Evolutionary conservation across 2,888 invertebrate species (phyloP).

Genomic region (Carpatolechia fugitivella): DNA sequence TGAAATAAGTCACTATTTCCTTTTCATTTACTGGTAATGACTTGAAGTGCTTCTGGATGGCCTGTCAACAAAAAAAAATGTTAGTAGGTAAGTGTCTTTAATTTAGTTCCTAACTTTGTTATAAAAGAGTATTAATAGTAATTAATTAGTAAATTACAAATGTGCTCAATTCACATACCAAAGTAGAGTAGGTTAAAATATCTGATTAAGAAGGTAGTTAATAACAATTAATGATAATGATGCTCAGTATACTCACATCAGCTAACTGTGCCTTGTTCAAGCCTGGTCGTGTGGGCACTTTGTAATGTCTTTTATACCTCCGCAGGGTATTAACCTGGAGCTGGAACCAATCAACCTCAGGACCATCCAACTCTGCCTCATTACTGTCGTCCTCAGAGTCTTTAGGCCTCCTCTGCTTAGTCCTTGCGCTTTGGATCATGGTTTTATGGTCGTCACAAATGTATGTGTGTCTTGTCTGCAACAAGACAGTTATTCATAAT

Average conservation of each 20-base stretch:
- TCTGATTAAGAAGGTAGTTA: constrained; percentile 3
- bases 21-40: constrained; percentile 96
- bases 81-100: too few relatives aligned
- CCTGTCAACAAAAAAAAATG: constrained; percentile 80
- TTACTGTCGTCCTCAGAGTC: constrained; percentile 97
- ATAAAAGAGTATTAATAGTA: too few relatives aligned
- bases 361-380: constrained; percentile 93
- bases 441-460: constrained; percentile 98
- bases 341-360: constrained; percentile 96
- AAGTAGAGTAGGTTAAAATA: constrained; percentile 4
- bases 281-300: constrained; percentile 93
- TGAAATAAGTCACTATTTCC: constrained; percentile 95
- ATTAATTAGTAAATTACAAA: too few relatives aligned
- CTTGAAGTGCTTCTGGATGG: constrained; percentile 96
- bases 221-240: constrained; percentile 6
- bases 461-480: constrained; percentile 94
- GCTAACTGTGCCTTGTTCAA: constrained; percentile 97
- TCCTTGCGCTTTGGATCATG: constrained; percentile 96
- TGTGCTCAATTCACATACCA: not conserved
- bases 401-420: constrained; percentile 90
- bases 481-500: too few relatives aligned
- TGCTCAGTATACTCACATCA: constrained; percentile 88
- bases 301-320: constrained; percentile 95
- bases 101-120: too few relatives aligned
- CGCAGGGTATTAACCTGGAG: constrained; percentile 96